Percentiles rank a stretch among this genome's conserved stretches.
Conservation (phyloP, 2,797 vertebrate species). For the Ctenosaura bakeri region DNA sequence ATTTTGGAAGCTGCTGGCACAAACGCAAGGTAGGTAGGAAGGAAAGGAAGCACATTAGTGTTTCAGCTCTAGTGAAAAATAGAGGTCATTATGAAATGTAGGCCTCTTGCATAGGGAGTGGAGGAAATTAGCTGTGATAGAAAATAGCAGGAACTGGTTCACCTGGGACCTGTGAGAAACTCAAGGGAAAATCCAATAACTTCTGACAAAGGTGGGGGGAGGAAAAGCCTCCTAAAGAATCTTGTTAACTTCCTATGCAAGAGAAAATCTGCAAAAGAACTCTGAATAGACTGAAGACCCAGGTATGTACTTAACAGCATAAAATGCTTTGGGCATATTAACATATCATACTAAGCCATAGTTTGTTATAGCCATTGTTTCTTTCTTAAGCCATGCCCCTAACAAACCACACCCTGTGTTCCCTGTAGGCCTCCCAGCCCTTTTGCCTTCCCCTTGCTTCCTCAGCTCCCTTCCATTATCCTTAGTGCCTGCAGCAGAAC, state of each 20-base stretch:
- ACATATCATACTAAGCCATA: no score
- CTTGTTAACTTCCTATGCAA: neutral
- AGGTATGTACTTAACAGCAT: neutral
- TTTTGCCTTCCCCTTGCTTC: no score
- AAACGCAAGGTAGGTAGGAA: neutral
- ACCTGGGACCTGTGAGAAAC: neutral
- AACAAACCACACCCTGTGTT: no score
- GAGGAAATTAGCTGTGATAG: conserved; percentile 10
- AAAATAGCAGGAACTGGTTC: conserved; percentile 15
- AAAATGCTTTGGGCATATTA: no score
- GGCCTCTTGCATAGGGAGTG: neutral
- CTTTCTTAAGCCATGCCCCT: no score
- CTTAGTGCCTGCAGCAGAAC: no score
- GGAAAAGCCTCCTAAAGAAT: neutral
- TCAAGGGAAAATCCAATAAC: neutral
- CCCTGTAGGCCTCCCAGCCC: no score
- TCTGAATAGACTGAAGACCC: neutral
- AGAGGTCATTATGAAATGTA: conserved; percentile 22
- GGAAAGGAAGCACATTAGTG: neutral
- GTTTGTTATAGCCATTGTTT: no score
- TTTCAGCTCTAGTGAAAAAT: conserved; percentile 25
- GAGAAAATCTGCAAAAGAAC: neutral
- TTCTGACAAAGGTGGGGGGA: neutral
- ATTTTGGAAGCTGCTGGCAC: neutral
- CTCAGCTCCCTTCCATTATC: no score